Percentiles rank a stretch among this genome's conserved stretches.
Evolutionary conservation across 2,797 vertebrate species (phyloP).

Genomic region (Tinamus major): DNA sequence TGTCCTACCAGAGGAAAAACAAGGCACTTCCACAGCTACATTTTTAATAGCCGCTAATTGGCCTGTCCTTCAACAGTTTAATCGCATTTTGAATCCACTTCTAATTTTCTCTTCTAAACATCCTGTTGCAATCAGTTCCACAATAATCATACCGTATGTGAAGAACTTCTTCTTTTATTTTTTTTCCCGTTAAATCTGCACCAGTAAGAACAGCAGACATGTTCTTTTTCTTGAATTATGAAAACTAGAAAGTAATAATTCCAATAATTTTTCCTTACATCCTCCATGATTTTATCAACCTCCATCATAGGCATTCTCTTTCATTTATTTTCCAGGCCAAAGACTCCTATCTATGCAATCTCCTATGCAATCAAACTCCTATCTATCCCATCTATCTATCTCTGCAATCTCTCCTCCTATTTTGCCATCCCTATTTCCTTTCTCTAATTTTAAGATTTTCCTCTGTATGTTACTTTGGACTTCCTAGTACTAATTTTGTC

Average conservation of each 20-base stretch:
- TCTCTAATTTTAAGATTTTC: background rate
- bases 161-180: background rate
- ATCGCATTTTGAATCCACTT: background rate
- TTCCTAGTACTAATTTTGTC: background rate
- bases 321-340: conserved; percentile 19
- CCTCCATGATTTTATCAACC: background rate
- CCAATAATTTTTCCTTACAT: background rate
- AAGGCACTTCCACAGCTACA: background rate
- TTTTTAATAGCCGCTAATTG: background rate
- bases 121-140: background rate
- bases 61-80: background rate
- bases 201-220: background rate
- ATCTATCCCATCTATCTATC: too few species aligned
- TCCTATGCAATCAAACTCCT: too few species aligned
- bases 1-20: background rate
- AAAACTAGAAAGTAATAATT: background rate
- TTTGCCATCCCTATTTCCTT: background rate
- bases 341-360: background rate
- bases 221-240: background rate
- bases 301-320: background rate
- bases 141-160: background rate
- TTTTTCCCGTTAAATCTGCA: background rate
- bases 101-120: conserved; percentile 16
- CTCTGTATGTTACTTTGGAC: background rate
- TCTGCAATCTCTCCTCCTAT: background rate